phyloP scores from a whole-genome alignment of 1,140 invertebrate genomes.

The Ips nitidus region DNA sequence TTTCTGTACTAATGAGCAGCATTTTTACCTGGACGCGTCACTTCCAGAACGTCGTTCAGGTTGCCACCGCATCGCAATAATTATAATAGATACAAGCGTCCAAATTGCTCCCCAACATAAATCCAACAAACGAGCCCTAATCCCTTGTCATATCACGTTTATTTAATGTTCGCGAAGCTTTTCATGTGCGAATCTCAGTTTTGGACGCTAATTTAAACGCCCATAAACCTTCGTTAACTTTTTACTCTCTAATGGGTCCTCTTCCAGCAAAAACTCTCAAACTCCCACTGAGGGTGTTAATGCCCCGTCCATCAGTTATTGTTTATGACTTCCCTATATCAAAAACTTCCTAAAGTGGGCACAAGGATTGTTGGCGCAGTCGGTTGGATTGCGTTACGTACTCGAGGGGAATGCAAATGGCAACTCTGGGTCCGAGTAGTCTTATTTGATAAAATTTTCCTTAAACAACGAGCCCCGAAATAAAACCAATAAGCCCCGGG shows the following conservation, averaged over 20 bases:
- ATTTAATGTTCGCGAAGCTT: conserved; percentile 7
- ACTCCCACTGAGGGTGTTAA: background rate
- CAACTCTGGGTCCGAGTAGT: too few relatives aligned
- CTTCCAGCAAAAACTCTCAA: background rate
- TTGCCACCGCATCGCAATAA: background rate
- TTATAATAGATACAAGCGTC: background rate
- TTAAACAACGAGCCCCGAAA: background rate
- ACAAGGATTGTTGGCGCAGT: background rate
- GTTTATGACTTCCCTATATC: too few relatives aligned
- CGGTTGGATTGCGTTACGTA: background rate
- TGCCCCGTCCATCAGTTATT: too few relatives aligned
- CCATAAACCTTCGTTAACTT: conserved; percentile 16
- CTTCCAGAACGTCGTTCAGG: background rate
- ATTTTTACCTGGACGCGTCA: too few relatives aligned
- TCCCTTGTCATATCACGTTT: conserved; percentile 12
- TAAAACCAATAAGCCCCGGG: conserved; percentile 12
- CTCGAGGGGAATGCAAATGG: too few relatives aligned
- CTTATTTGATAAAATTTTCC: too few relatives aligned
- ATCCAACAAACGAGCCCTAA: conserved; percentile 6
- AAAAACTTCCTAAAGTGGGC: background rate
- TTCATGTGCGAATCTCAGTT: conserved; percentile 12
- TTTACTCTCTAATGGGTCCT: conserved; percentile 9
- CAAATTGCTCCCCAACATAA: background rate
- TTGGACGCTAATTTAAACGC: conserved; percentile 11
- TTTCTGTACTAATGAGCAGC: too few relatives aligned